These are phyloP conservation scores for Polydesmus complanatus DNA, from an alignment of 2,888 invertebrate species.

Conservation along the genomic window DNA sequence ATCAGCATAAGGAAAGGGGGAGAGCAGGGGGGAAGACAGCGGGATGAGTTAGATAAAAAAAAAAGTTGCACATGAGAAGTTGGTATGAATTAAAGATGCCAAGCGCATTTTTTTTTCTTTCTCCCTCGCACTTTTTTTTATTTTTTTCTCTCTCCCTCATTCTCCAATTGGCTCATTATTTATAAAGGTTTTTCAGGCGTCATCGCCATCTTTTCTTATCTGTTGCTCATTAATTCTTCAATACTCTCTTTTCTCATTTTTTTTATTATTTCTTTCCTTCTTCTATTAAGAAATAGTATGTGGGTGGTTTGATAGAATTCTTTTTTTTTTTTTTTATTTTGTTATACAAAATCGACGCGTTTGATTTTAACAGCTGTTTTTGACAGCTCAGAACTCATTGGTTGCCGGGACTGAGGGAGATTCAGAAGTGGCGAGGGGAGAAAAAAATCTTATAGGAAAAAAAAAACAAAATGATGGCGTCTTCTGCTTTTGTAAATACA, in stretches of 20 bases:
- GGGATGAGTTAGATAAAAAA: too few relatives aligned
- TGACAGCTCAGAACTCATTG: too few relatives aligned
- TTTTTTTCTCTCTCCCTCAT: not conserved
- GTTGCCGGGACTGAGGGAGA: too few relatives aligned
- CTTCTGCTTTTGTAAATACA: too few relatives aligned
- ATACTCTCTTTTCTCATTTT: not conserved
- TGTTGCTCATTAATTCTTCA: not conserved
- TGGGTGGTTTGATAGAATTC: not conserved
- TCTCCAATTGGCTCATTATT: not conserved
- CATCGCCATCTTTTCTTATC: not conserved
- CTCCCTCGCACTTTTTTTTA: not conserved
- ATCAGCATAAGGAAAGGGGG: not conserved
- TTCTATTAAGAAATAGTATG: not conserved
- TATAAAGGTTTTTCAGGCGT: not conserved
- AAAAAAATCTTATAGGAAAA: not conserved
- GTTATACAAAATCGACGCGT: too few relatives aligned
- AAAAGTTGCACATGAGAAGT: not conserved
- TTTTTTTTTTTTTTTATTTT: not conserved
- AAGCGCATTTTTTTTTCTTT: not conserved
- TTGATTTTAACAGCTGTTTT: not conserved
- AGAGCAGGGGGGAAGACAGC: too few relatives aligned
- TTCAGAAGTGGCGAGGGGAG: not conserved
- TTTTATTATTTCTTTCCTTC: not conserved
- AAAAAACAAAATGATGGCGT: not conserved
- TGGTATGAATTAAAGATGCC: not conserved